Percentiles rank a stretch among this genome's conserved stretches.
Conservation (phyloP, 2,113 vertebrate species). For the Cephalopterus ornatus region DNA sequence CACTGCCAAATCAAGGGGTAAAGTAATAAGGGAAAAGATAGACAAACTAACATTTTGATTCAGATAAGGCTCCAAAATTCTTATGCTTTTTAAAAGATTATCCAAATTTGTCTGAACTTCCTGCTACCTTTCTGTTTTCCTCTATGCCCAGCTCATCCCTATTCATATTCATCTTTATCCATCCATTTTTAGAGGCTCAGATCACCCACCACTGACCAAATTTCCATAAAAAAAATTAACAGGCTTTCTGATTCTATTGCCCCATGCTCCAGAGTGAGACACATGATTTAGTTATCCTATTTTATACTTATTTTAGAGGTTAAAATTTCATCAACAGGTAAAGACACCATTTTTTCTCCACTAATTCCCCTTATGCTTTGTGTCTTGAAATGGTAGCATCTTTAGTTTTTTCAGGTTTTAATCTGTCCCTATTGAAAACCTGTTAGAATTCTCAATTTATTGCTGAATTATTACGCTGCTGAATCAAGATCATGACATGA, state of each 20-base stretch:
- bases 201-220: background rate
- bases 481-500: background rate
- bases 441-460: background rate
- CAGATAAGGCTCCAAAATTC: background rate
- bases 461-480: background rate
- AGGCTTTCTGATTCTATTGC: background rate
- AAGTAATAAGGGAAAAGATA: background rate
- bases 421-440: background rate
- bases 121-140: background rate
- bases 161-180: background rate
- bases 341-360: background rate
- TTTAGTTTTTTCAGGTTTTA: background rate
- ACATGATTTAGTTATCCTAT: background rate
- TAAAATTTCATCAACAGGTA: background rate
- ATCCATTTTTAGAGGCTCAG: background rate
- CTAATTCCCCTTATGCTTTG: background rate
- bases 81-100: background rate
- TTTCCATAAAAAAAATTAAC: background rate
- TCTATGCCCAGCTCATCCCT: too few species aligned
- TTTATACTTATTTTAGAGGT: background rate
- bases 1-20: background rate
- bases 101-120: background rate
- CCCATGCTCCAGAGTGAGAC: background rate
- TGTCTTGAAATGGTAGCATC: background rate
- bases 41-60: background rate